Percentiles rank a stretch among this genome's conserved stretches.
These are phyloP conservation scores for Chironomus riparius DNA, from an alignment of 2,888 invertebrate species.

Conservation along the genomic window DNA sequence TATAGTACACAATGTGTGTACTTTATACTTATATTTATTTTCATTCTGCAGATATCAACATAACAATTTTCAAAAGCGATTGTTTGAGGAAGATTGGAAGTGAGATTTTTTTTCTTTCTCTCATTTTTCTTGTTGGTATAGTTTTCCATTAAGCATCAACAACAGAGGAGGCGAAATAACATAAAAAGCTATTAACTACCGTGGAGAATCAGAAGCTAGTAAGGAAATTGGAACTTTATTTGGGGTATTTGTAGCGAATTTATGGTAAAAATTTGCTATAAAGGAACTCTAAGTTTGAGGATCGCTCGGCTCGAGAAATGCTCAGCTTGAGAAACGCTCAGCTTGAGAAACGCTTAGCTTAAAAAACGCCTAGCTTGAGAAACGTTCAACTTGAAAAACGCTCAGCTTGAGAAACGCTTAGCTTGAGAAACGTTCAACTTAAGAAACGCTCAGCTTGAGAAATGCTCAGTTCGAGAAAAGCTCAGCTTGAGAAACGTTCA, in stretches of 20 bases:
- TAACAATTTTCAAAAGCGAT: neutral
- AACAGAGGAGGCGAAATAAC: neutral
- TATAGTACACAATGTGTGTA: constrained; percentile 11
- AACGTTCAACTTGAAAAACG: too few species aligned
- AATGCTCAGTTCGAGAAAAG: too few species aligned
- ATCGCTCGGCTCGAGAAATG: too few species aligned
- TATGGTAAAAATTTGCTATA: too few species aligned
- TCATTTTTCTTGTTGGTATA: neutral
- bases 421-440: too few species aligned
- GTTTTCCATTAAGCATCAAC: neutral
- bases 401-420: too few species aligned
- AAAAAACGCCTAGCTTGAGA: too few species aligned
- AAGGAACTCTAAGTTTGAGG: neutral
- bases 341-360: too few species aligned
- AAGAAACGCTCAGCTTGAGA: too few species aligned
- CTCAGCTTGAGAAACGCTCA: too few species aligned
- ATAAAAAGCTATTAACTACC: neutral
- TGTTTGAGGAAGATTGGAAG: neutral
- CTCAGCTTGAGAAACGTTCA: too few species aligned
- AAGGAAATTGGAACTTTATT: neutral
- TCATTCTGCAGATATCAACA: neutral
- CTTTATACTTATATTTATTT: too few species aligned
- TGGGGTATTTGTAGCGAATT: neutral
- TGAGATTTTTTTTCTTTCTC: neutral
- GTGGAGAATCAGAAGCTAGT: neutral